Evolutionary conservation across 2,888 invertebrate species (phyloP), one percentile per base, ranked within the genome.

Genomic region (Mantis religiosa): DNA sequence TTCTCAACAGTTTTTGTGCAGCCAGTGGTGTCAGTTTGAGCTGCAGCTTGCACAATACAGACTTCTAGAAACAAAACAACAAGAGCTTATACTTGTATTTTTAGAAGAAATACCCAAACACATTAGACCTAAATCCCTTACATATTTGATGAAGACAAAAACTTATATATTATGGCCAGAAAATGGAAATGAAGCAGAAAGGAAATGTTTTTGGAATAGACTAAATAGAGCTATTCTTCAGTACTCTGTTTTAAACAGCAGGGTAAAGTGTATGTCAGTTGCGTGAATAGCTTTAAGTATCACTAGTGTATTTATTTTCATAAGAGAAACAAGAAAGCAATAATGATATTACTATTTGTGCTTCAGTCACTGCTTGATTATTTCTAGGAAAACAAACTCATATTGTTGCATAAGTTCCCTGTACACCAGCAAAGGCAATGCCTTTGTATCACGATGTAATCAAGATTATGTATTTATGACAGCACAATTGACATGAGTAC

Each of bases 11-110:
- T 96, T 96, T 92, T 92, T 96, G 12, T 92, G 94, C 14, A 96
- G 96, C 90, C 95, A 96, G 90, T 96, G 96, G 96, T 96, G 96
- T 91, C 95, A 96, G 91, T 96, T 96, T 91, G 96, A 96, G 92
- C 95, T 96, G 95, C 95, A 96, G 91, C 91, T 96, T 85, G 96
- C 96, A 0, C 96, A 96, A 89, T 95, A 96, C 91, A 94, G 95
- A 88, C 93, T 95, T 3, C 92, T 95, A 89, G 96, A 96, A 92
- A 95, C 95, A 0, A 94, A 94, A 54, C 93, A 95, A 27, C 95
- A 96, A 91, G 95, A 95, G 88, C 92, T 96, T 28, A 94, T 96
- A 0, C 92, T 96, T 0, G 94, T 96, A 0, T 94, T 96, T 14
- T 92, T 96, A 81, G 96, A 96, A 92, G 95, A 96, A 54, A 95